Conservation (phyloP, 2,888 invertebrate species). For the Leuctra nigra region DNA sequence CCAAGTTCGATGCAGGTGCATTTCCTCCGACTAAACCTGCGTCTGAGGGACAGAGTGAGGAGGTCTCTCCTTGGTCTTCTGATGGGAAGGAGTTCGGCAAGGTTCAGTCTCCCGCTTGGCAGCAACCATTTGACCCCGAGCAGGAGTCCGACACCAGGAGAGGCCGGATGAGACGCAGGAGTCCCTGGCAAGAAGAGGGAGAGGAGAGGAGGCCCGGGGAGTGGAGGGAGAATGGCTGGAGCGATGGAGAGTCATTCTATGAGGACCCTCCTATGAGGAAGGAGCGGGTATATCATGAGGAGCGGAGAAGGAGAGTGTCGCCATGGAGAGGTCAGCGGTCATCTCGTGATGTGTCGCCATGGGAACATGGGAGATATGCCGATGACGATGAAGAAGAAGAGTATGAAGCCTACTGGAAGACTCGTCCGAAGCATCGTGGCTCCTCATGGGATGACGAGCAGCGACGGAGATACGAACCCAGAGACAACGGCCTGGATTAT, state of each 20-base stretch:
- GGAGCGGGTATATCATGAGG: conserved; percentile 28
- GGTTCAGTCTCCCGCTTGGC: conserved; percentile 44
- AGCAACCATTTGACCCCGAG: conserved; percentile 33
- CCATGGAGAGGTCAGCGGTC: conserved; percentile 46
- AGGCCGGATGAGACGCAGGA: conserved; percentile 35
- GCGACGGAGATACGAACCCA: conserved; percentile 26
- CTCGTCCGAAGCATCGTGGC: conserved; percentile 45
- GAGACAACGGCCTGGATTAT: conserved; percentile 26
- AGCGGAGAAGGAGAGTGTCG: conserved; percentile 34
- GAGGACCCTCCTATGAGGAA: conserved; percentile 31
- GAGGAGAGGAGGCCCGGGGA: conserved; percentile 29
- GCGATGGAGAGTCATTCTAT: conserved; percentile 35
- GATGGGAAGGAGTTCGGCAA: conserved; percentile 59
- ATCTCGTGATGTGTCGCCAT: conserved; percentile 69
- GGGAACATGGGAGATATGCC: conserved; percentile 59
- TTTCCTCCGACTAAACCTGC: conserved; percentile 35
- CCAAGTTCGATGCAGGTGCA: conserved; percentile 46
- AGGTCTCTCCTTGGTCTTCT: conserved; percentile 66
- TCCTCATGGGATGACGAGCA: conserved; percentile 47
- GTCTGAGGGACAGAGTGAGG: conserved; percentile 32
- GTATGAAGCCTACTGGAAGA: conserved; percentile 43
- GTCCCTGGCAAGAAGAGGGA: conserved; percentile 34
- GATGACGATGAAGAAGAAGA: conserved; percentile 38
- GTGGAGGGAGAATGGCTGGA: conserved; percentile 35
- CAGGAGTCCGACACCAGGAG: conserved; percentile 38